Evolutionary conservation across 2,888 invertebrate genomes (phyloP), one percentile per base, ranked within the genome.

Genomic region (Lobophora halterata): DNA sequence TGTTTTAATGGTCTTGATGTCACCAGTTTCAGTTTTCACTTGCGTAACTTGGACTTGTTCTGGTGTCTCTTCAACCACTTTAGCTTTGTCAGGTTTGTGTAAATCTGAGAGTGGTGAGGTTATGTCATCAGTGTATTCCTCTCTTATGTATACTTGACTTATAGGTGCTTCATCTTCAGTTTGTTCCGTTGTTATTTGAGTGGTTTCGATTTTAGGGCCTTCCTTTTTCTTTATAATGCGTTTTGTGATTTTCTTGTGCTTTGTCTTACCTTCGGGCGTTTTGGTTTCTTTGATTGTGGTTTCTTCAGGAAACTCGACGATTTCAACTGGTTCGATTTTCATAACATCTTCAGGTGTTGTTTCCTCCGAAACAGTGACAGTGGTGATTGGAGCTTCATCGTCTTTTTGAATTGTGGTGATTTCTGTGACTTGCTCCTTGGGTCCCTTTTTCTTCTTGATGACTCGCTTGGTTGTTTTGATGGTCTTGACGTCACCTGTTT

Each of bases 341-440:
- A 54, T 8, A 2, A n/a, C 5, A 0, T 29, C 17, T 14, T 39
- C 32, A 1, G 41, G 30, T 3, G 7, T 12, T 5, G 6, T 10
- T 8, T 35, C 35, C 12, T 39, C 39, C 3, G 17, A 16, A 2
- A 36, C 34, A 0, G 28, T 32, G 1, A 51, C 47, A 1, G 50
- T 51, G 0, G 39, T 45, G 1, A 48, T 30, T 0, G 47, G 47
- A 3, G 42, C 46, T 52, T 52, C 40, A 5, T 52, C 60, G 21
- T 66, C 40, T 47, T 55, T 70, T 74, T 31, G 69, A 55, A 20
- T 71, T 0, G 52, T 54, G 1, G 42, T 46, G 1, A 54, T 50
- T 33, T 81, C 44, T 0, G 71, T 68, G 4, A 72, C 52, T 43
- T 81, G 79, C 32, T 74, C 61, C 11, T 64, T 55, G 0, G 57